Evolutionary conservation across 2,797 vertebrate genomes (phyloP).

Genomic region (Orientallactaga sibirica): DNA sequence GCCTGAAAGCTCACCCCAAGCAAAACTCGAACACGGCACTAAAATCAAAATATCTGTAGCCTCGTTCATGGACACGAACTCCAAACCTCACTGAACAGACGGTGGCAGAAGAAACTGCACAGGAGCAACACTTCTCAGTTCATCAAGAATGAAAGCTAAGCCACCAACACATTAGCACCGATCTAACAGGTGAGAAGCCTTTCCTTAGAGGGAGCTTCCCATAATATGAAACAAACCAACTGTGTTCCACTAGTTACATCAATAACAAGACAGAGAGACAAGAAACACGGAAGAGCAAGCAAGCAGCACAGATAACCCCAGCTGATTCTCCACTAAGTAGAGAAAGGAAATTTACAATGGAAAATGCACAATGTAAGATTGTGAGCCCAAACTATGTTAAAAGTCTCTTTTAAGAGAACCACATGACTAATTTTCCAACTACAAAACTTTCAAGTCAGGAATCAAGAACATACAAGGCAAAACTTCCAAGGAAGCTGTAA

Average conservation of each 20-base stretch:
- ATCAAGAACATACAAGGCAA: slow-evolving; percentile 54
- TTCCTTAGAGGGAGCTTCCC: too few species aligned
- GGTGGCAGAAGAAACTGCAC: background rate
- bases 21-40: background rate
- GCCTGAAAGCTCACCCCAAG: background rate
- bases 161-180: background rate
- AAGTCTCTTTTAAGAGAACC: slow-evolving; percentile 68
- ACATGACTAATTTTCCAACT: slow-evolving; percentile 65
- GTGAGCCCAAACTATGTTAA: slow-evolving; percentile 47
- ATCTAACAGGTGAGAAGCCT: background rate
- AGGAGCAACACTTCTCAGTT: background rate
- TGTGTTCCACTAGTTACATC: background rate
- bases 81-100: background rate
- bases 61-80: background rate
- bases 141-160: background rate
- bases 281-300: background rate
- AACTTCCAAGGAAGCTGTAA: slow-evolving; percentile 22
- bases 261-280: background rate
- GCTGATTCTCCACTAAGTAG: background rate
- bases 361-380: background rate
- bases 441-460: slow-evolving; percentile 60
- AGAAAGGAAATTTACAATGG: background rate
- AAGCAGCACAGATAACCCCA: background rate
- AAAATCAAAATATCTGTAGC: background rate
- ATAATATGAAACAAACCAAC: background rate